A percentile compares a stretch with the other conserved stretches of the same genome.
These are phyloP conservation scores for Galagoides demidoff DNA, from an alignment of 2,797 vertebrate genomes.

Conservation along the genomic window DNA sequence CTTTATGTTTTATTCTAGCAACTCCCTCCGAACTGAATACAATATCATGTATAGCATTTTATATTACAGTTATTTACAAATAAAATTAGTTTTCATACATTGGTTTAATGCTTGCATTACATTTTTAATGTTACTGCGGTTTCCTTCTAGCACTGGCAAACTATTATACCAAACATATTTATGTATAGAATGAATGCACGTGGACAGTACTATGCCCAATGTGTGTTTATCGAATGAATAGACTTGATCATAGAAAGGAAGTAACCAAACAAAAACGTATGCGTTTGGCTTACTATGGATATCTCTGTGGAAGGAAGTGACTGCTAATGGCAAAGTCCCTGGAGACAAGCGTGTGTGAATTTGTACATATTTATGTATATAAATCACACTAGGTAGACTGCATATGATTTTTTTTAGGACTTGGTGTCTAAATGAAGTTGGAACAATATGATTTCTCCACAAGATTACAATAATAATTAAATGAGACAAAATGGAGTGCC, in stretches of 20 bases:
- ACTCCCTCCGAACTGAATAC: not conserved
- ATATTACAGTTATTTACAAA: not conserved
- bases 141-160: not conserved
- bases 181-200: not conserved
- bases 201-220: not conserved
- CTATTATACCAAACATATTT: not conserved
- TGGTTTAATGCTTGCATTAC: not conserved
- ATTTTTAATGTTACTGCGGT: not conserved
- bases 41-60: not conserved
- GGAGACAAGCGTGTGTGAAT: not conserved
- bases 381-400: not conserved
- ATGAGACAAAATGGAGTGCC: not conserved
- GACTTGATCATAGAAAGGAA: not conserved
- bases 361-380: not conserved
- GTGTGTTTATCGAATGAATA: not conserved
- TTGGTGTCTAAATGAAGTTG: not conserved
- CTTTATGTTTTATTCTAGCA: not conserved
- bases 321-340: not conserved
- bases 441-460: not conserved
- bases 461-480: not conserved
- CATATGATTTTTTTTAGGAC: not conserved
- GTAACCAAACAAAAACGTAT: not conserved
- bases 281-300: not conserved
- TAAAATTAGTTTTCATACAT: not conserved
- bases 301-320: not conserved